Conservation (phyloP, 2,797 vertebrate species). For the Chiroxiphia lanceolata region DNA sequence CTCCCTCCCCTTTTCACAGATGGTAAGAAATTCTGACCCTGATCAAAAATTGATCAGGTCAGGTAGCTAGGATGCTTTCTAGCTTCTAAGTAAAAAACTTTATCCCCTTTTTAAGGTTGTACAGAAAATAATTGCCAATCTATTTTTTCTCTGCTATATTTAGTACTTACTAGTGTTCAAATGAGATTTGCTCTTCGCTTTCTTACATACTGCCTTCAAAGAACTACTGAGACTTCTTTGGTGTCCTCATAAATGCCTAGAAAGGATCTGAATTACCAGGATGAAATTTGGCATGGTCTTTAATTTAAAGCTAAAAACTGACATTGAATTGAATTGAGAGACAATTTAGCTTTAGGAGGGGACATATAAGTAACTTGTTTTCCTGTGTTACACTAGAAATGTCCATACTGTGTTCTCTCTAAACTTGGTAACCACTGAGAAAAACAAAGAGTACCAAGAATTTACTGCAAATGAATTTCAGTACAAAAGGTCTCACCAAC, state of each 20-base stretch:
- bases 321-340: not conserved
- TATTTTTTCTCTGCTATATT: not conserved
- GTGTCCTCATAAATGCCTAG: not conserved
- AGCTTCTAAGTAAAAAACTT: not conserved
- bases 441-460: not conserved
- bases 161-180: not conserved
- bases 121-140: not conserved
- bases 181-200: not conserved
- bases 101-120: not conserved
- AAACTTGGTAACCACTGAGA: not conserved
- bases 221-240: not conserved
- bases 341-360: not conserved
- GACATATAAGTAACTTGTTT: not conserved
- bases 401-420: not conserved
- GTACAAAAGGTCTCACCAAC: not conserved
- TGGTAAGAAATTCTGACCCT: conserved; percentile 24
- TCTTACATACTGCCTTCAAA: not conserved
- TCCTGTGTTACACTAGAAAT: not conserved
- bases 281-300: not conserved
- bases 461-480: fast-evolving
- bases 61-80: conserved; percentile 7
- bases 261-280: not conserved
- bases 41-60: not conserved
- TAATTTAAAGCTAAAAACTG: not conserved
- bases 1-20: not conserved